Conservation (phyloP, 2,797 vertebrate species). For the Gastrophryne carolinensis region DNA sequence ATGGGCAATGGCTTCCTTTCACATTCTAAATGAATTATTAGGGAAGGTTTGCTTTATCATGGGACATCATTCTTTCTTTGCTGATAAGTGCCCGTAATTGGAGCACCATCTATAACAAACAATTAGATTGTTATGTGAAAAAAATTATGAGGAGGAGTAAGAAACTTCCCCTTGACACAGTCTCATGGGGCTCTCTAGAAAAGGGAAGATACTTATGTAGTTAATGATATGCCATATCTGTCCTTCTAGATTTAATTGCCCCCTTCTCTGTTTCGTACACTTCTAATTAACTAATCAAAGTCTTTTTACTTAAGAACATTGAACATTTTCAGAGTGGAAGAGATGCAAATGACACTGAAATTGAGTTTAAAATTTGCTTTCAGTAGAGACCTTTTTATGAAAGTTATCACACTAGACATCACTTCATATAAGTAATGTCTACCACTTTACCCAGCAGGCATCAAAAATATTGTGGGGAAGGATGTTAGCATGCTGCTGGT, state of each 20-base stretch:
- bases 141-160: conserved; percentile 24
- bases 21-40: conserved; percentile 20
- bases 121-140: conserved; percentile 25
- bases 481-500: too few relatives aligned
- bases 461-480: too few relatives aligned
- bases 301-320: background rate
- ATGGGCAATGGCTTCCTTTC: background rate
- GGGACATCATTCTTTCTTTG: conserved; percentile 11
- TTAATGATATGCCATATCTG: conserved; percentile 41
- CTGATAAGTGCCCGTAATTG: conserved; percentile 24
- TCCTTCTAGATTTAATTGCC: conserved; percentile 43
- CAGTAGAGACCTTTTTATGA: too few relatives aligned
- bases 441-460: too few relatives aligned
- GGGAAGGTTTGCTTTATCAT: conserved; percentile 7
- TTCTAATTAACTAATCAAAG: conserved; percentile 28
- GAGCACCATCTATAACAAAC: conserved; percentile 41
- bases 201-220: conserved; percentile 16
- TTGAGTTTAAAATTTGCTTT: background rate
- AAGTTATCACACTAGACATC: too few relatives aligned
- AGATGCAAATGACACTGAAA: background rate
- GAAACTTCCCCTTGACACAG: conserved; percentile 23
- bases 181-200: conserved; percentile 19
- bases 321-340: background rate
- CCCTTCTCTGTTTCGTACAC: conserved; percentile 9
- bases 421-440: too few relatives aligned